These are phyloP conservation scores for Spisula solida DNA, from an alignment of 2,888 invertebrate genomes.

Conservation along the genomic window DNA sequence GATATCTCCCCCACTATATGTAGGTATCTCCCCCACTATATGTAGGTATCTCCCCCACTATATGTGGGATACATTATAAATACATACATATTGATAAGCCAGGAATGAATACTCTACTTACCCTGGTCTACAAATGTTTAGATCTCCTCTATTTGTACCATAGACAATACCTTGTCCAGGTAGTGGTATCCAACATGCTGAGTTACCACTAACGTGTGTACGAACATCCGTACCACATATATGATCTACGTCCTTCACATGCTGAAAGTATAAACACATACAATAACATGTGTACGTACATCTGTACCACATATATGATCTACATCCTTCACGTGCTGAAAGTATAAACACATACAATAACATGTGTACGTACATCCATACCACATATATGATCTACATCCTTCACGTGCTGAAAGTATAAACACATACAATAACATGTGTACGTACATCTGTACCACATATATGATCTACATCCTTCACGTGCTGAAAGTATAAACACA, in stretches of 20 bases:
- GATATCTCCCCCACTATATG: no score
- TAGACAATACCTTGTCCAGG: conserved; percentile 95
- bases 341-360: conserved; percentile 89
- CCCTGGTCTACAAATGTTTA: conserved; percentile 87
- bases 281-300: conserved; percentile 89
- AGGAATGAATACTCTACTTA: conserved; percentile 59
- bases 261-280: conserved; percentile 73
- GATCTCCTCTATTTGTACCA: conserved; percentile 94
- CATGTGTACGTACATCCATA: conserved; percentile 88
- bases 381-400: conserved; percentile 84
- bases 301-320: conserved; percentile 88
- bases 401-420: conserved; percentile 80
- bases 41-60: no score
- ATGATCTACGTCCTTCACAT: conserved; percentile 85
- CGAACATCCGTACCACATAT: conserved; percentile 87
- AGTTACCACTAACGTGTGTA: conserved; percentile 92
- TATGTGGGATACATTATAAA: no score
- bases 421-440: conserved; percentile 89
- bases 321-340: conserved; percentile 85
- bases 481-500: conserved; percentile 75
- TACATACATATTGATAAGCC: no score
- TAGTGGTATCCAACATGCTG: conserved; percentile 94
- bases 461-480: conserved; percentile 85
- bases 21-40: no score
- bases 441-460: conserved; percentile 87